Base-by-base conservation (phyloP, 2,113 vertebrate genomes). In the Tachysurus vachellii region DNA sequence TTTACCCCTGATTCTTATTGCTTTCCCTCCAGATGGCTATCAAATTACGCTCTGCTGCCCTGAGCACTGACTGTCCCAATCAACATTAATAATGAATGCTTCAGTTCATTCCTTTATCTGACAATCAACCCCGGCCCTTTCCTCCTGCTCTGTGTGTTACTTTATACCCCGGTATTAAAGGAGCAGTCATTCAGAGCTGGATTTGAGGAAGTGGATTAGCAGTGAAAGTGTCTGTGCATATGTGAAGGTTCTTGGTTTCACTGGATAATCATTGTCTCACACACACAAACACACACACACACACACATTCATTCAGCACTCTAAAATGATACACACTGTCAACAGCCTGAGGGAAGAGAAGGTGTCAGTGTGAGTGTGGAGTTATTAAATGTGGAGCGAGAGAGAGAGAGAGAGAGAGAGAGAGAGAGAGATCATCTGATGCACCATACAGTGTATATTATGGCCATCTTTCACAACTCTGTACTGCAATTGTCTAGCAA, bases 81-180 rank as follows among this genome's bases (percentile, higher is more conserved):
- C 94, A 94, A 92, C 90, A 95, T 96, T 92, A 96, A 95, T 95
- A 95, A 96, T 95, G 91, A 92, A 96, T 94, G 87, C 77, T 85
- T 88, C 85, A 87, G 86, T 89, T 83, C 87, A 84, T 88, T 88
- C 85, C 71, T 57, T 31, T 77, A 83, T 88, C 70, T 90, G 86
- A 88, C 77, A 87, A 88, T 85, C 82, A 79, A 7, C 75, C 0
- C 13, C 23, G 26, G 9, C 28, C 50, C 28, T 70, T 26, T 68
- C 28, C 61, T 12, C 6, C 53, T n/a, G 54, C 12, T 85, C 21
- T 76, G 75, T 85, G 80, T 75, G 80, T 76, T 83, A 81, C 47
- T 23, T 26, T 54, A 66, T 21, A 57, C 59, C 17, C 13, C 59
- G 2, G 42, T 76, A 66, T 71, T 83, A 66, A 66, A 83, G 56